Percentiles rank a stretch among this genome's conserved stretches.
Evolutionary conservation across 2,797 vertebrate genomes (phyloP).

Genomic region (Enteromius radiatus): DNA sequence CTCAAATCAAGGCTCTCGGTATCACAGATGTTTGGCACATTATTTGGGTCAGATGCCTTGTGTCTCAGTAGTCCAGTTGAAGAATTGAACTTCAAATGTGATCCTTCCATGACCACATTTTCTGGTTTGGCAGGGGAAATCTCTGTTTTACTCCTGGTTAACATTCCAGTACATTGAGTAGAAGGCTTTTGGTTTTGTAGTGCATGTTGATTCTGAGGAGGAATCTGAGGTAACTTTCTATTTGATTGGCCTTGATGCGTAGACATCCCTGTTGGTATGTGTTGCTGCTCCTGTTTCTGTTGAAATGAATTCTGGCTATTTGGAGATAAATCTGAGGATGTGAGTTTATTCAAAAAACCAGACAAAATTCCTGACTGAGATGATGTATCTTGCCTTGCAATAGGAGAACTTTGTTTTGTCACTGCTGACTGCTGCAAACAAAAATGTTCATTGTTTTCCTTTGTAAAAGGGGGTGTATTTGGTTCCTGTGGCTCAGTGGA

Average conservation of each 20-base stretch:
- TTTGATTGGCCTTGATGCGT: constrained; percentile 50
- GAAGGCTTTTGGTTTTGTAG: constrained; percentile 68
- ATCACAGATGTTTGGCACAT: constrained; percentile 65
- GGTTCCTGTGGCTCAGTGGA: constrained; percentile 62
- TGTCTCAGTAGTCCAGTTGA: constrained; percentile 66
- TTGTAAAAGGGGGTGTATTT: constrained; percentile 44
- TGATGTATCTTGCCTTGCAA: constrained; percentile 52
- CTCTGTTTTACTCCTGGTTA: constrained; percentile 76
- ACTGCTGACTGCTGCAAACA: constrained; percentile 26
- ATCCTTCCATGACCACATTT: constrained; percentile 38
- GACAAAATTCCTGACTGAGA: constrained; percentile 70
- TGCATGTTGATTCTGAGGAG: constrained; percentile 61
- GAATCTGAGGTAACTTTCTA: constrained; percentile 53
- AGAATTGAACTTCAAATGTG: constrained; percentile 49
- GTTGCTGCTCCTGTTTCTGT: constrained; percentile 58
- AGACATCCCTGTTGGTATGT: constrained; percentile 42
- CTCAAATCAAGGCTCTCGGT: constrained; percentile 77
- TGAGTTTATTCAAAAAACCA: constrained; percentile 75
- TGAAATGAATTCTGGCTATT: constrained; percentile 56
- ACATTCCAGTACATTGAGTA: constrained; percentile 77
- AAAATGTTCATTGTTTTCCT: constrained; percentile 57
- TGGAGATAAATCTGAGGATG: constrained; percentile 62
- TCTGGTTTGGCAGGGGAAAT: constrained; percentile 68
- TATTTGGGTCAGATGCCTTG: constrained; percentile 65
- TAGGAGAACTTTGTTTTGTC: constrained; percentile 46